Conservation (phyloP, 2,113 vertebrate species). For the Seriola aureovittata region DNA sequence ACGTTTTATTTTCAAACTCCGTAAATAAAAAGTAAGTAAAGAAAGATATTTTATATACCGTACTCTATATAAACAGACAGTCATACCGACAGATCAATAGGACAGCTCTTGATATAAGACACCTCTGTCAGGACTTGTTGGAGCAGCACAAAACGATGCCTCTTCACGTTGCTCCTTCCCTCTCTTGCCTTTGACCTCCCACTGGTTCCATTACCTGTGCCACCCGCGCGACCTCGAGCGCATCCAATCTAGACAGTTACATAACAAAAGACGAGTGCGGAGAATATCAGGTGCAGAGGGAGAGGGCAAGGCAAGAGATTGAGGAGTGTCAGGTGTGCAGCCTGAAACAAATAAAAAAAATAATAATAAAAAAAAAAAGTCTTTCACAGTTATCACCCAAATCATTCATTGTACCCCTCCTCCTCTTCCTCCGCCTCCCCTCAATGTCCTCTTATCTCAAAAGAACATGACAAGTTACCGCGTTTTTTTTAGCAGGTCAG, state of each 20-base stretch:
- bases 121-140: constrained; percentile 42
- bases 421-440: constrained; percentile 18
- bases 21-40: not conserved
- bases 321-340: constrained; percentile 51
- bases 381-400: constrained; percentile 33
- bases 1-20: not conserved
- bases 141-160: constrained; percentile 47
- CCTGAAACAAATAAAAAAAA: constrained; percentile 31
- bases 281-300: constrained; percentile 42
- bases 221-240: constrained; percentile 54
- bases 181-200: constrained; percentile 67
- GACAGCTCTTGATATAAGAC: constrained; percentile 23
- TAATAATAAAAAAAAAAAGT: constrained; percentile 3
- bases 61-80: not conserved
- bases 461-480: constrained; percentile 67
- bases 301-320: constrained; percentile 34
- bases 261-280: constrained; percentile 59
- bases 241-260: constrained; percentile 67
- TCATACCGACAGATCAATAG: not conserved
- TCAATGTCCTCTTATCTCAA: constrained; percentile 29
- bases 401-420: not conserved
- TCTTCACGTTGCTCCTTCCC: constrained; percentile 55
- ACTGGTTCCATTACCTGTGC: constrained; percentile 69
- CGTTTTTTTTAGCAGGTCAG: constrained; percentile 39
- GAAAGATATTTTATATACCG: not conserved